Evolutionary conservation across 1,140 invertebrate species (phyloP), one percentile per base, ranked within the genome.

Genomic region (Drosophila neocordata): DNA sequence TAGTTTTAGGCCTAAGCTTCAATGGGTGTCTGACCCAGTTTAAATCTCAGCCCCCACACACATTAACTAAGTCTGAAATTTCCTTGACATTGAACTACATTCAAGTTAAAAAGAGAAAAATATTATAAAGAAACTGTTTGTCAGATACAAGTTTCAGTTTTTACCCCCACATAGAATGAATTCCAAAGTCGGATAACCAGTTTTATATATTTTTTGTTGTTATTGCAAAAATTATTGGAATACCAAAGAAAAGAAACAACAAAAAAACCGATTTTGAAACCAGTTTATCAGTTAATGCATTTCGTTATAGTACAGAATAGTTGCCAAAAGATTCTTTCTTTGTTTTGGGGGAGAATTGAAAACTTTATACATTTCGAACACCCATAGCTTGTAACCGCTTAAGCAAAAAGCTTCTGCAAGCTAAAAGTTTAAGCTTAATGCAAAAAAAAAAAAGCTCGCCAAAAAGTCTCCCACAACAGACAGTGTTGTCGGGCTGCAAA

Each of bases 41-140:
- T 34, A 12, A 8, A 22, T 6, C 35, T 4, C 38, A n/a, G 35
- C 48, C 31, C 62, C 34, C 73, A 76, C 73, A 69, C 4, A 41
- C 64, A 31, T n/a, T n/a, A n/a, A n/a, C n/a, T n/a, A n/a, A n/a
- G 41, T 7, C 15, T 38, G 31, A 35, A 73, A 67, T 66, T 83
- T 83, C 80, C 80, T 73, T 83, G 80, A 84, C 80, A 83, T 83
- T 83, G 80, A 84, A 83, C 80, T 62, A 83, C 80, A 77, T 83
- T 84, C 62, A 72, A 61, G 27, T 56, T 20, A 15, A 15, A 18
- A 51, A n/a, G n/a, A n/a, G n/a, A n/a, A n/a, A n/a, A n/a, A n/a
- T n/a, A n/a, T n/a, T n/a, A n/a, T n/a, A n/a, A 51, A 18, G 15
- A 13, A 56, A 27, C 7, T 11, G 41, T 44, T 48, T 15, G 8